A percentile compares a stretch with the other conserved stretches of the same genome.
These are phyloP conservation scores for Lepeophtheirus salmonis DNA, from an alignment of 1,140 invertebrate species.

Conservation along the genomic window DNA sequence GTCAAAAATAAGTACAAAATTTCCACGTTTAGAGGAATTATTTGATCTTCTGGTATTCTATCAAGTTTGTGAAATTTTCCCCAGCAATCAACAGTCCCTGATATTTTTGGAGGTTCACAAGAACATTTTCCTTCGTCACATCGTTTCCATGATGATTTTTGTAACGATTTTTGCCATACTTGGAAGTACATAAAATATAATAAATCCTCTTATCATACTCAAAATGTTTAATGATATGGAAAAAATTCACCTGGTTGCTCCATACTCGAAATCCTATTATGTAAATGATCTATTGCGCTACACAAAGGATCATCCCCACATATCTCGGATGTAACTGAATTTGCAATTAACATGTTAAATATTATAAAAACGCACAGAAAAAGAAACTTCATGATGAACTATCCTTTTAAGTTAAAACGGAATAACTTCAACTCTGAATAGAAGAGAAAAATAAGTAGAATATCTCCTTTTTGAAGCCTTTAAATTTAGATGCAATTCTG, in stretches of 20 bases:
- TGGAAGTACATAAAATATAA: too few relatives aligned
- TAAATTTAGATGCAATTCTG: neutral
- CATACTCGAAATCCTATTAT: neutral
- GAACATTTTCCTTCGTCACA: neutral
- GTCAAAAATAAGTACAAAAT: neutral
- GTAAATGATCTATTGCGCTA: neutral
- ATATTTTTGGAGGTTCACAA: neutral
- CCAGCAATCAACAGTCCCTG: neutral
- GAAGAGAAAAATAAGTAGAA: too few relatives aligned
- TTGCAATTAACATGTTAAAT: neutral
- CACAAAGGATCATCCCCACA: neutral
- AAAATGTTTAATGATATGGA: too few relatives aligned
- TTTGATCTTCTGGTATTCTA: neutral
- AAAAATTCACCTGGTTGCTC: neutral
- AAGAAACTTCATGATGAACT: neutral
- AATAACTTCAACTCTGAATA: too few relatives aligned
- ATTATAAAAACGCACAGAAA: too few relatives aligned
- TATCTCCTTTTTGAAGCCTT: neutral
- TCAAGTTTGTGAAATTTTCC: neutral
- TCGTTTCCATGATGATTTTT: neutral
- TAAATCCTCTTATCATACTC: too few relatives aligned
- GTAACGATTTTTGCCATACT: too few relatives aligned
- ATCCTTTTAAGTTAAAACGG: too few relatives aligned
- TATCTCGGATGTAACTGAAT: neutral
- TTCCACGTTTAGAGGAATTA: neutral